A percentile compares a stretch with the other conserved stretches of the same genome.
These are phyloP conservation scores for Desmodus rotundus DNA, from an alignment of 2,113 vertebrate genomes.

Conservation along the genomic window DNA sequence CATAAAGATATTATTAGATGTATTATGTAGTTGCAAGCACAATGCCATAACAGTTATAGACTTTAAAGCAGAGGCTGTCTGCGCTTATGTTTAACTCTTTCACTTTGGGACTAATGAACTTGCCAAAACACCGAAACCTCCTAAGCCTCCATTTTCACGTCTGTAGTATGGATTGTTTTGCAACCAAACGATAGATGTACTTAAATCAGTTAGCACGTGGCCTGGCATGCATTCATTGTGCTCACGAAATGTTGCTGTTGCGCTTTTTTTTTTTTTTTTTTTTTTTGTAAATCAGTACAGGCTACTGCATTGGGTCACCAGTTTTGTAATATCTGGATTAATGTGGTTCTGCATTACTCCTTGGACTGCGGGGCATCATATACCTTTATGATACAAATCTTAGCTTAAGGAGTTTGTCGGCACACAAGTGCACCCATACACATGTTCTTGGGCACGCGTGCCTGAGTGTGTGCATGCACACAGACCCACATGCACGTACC, in stretches of 20 bases:
- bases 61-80: neutral
- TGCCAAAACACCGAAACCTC: neutral
- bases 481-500: too few species aligned
- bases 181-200: neutral
- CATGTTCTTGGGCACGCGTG: neutral
- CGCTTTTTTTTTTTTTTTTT: neutral
- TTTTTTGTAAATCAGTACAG: neutral
- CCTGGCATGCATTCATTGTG: neutral
- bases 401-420: neutral
- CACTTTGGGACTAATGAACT: neutral
- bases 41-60: neutral
- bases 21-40: neutral
- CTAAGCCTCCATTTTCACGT: neutral
- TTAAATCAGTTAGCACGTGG: neutral
- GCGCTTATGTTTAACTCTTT: neutral
- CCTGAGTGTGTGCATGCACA: neutral
- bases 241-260: neutral
- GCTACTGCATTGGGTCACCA: neutral
- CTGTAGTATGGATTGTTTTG: neutral
- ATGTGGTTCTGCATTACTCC: neutral
- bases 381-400: neutral
- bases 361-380: neutral
- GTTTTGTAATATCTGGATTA: neutral
- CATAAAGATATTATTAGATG: neutral
- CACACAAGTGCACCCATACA: neutral